Percentiles rank a stretch among this genome's conserved stretches.
phyloP scores from a whole-genome alignment of 2,797 vertebrate species.

The Sphenodon punctatus region DNA sequence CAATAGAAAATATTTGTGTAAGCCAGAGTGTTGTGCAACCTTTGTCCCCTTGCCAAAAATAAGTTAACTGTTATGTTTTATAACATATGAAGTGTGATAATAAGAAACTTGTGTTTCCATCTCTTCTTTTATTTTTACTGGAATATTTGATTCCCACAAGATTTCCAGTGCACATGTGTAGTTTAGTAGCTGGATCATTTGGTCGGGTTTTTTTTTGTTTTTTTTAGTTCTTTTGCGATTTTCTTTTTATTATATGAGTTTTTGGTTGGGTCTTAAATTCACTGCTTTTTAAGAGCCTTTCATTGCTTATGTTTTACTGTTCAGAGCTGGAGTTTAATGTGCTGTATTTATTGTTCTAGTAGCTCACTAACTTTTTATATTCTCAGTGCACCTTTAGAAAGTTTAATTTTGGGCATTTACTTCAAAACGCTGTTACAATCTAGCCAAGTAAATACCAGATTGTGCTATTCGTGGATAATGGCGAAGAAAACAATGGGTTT shows the following conservation, averaged over 20 bases:
- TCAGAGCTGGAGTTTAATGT: conserved; percentile 28
- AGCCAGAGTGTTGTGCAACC: conserved; percentile 75
- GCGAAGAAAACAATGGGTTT: background rate
- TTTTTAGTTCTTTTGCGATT: conserved; percentile 55
- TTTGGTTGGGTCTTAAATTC: conserved; percentile 47
- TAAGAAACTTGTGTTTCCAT: conserved; percentile 86
- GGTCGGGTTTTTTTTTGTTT: conserved; percentile 72
- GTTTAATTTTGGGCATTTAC: background rate
- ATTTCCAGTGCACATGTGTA: conserved; percentile 71
- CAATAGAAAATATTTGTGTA: conserved; percentile 77
- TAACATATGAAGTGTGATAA: conserved; percentile 88
- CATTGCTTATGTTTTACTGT: conserved; percentile 35
- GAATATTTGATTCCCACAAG: conserved; percentile 76
- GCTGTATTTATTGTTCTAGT: conserved; percentile 39
- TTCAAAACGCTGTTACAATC: conserved; percentile 8
- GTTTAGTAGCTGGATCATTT: conserved; percentile 75
- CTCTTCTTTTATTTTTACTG: conserved; percentile 80
- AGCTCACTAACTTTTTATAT: conserved; percentile 31
- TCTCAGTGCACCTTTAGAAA: conserved; percentile 7
- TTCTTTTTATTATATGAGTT: conserved; percentile 61
- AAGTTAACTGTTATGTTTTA: conserved; percentile 82
- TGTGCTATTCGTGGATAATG: background rate
- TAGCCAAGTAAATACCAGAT: background rate
- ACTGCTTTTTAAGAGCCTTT: conserved; percentile 47
- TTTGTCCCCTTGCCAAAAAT: conserved; percentile 81